Percentiles rank a stretch among this genome's conserved stretches.
phyloP scores from a whole-genome alignment of 1,140 invertebrate species.

The Papilio glaucus region DNA sequence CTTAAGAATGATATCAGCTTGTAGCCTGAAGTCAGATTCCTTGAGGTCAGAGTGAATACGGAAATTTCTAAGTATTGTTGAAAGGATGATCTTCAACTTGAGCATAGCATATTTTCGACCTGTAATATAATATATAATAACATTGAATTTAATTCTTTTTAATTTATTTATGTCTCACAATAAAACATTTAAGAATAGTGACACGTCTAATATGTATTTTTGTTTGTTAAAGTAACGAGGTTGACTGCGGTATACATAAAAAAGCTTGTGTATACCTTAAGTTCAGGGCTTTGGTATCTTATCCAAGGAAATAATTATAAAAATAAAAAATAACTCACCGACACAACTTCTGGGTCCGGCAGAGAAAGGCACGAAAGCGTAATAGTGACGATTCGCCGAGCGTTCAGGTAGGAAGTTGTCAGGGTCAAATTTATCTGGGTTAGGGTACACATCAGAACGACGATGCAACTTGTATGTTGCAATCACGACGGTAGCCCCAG shows the following conservation, averaged over 20 bases:
- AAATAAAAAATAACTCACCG: conserved; percentile 81
- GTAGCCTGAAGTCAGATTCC: conserved; percentile 90
- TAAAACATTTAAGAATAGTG: too few relatives aligned
- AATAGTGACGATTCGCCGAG: conserved; percentile 91
- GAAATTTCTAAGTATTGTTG: conserved; percentile 94
- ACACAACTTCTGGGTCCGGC: conserved; percentile 94
- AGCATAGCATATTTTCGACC: conserved; percentile 95
- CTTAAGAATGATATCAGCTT: conserved; percentile 93
- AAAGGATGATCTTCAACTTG: conserved; percentile 94
- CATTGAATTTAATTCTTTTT: conserved; percentile 10
- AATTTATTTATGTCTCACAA: too few relatives aligned
- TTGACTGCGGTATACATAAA: too few relatives aligned
- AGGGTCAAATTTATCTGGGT: conserved; percentile 94
- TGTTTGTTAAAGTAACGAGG: too few relatives aligned
- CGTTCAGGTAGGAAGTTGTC: conserved; percentile 95
- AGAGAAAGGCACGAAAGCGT: conserved; percentile 94
- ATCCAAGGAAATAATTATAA: too few relatives aligned
- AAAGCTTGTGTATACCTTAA: too few relatives aligned
- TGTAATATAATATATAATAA: too few relatives aligned
- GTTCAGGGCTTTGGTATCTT: too few relatives aligned
- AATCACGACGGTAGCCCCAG: conserved; percentile 88
- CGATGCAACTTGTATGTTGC: conserved; percentile 90
- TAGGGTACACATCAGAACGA: conserved; percentile 89
- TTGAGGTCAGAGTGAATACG: conserved; percentile 87
- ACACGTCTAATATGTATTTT: too few relatives aligned